These are phyloP conservation scores for Heliothis virescens DNA, from an alignment of 1,140 invertebrate species.

Conservation along the genomic window DNA sequence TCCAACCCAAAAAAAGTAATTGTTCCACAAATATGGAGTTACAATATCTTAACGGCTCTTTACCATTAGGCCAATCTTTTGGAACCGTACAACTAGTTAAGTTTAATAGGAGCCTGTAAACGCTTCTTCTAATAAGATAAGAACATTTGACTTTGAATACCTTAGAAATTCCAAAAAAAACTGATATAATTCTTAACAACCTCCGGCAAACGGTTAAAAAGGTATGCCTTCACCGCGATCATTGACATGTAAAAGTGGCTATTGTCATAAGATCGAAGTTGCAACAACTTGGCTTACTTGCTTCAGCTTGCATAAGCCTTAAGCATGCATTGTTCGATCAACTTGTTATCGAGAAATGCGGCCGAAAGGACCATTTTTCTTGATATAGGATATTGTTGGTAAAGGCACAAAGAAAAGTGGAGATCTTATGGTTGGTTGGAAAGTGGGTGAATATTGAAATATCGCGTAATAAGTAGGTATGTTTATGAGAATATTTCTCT, in stretches of 20 bases:
- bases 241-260: constrained; percentile 5
- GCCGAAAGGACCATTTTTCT: neutral
- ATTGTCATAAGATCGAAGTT: constrained; percentile 9
- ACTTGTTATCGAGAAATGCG: constrained; percentile 16
- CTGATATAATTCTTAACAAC: neutral
- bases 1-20: no score
- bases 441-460: no score
- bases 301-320: constrained; percentile 20
- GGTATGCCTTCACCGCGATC: neutral
- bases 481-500: no score
- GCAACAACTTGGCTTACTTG: constrained; percentile 3
- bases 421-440: neutral
- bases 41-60: no score
- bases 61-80: no score
- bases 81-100: no score
- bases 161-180: neutral
- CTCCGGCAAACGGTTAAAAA: neutral
- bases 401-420: neutral
- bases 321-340: constrained; percentile 26
- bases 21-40: no score
- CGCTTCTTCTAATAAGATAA: no score
- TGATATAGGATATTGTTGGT: neutral
- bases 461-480: no score
- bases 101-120: no score
- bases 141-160: no score